Conservation (phyloP, 2,888 invertebrate genomes). For the Yponomeuta plumbellus region DNA sequence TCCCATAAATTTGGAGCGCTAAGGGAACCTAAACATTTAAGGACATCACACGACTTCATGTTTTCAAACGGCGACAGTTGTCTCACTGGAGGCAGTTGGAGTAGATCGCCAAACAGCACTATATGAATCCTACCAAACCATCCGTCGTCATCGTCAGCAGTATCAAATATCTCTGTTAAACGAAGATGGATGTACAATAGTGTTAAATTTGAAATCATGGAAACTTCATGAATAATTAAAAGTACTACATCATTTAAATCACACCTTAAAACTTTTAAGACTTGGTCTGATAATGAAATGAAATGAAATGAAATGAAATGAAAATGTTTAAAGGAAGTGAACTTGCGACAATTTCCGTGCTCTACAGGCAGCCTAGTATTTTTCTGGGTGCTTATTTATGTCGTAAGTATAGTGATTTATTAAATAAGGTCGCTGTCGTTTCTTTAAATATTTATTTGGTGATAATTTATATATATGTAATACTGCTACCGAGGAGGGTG, state of each 20-base stretch:
- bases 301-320: no score
- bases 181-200: constrained; percentile 26
- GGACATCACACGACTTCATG: constrained; percentile 26
- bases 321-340: constrained; percentile 28
- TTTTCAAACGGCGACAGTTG: constrained; percentile 31
- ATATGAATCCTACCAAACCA: constrained; percentile 37
- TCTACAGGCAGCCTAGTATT: constrained; percentile 35
- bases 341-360: constrained; percentile 33
- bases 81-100: constrained; percentile 36
- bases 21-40: constrained; percentile 29
- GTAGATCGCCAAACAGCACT: constrained; percentile 35
- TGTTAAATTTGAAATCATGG: constrained; percentile 28
- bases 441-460: constrained; percentile 26
- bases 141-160: constrained; percentile 29
- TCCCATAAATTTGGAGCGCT: constrained; percentile 29
- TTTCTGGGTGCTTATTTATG: constrained; percentile 29
- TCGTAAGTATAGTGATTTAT: constrained; percentile 33
- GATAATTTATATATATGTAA: constrained; percentile 20
- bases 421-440: constrained; percentile 28
- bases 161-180: constrained; percentile 33
- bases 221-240: constrained; percentile 34
- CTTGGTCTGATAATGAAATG: constrained; percentile 32
- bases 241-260: constrained; percentile 30
- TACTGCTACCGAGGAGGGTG: constrained; percentile 19
- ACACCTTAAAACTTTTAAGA: constrained; percentile 26